Conservation (phyloP, 1,140 invertebrate genomes). For the Mactra quadrangularis region DNA sequence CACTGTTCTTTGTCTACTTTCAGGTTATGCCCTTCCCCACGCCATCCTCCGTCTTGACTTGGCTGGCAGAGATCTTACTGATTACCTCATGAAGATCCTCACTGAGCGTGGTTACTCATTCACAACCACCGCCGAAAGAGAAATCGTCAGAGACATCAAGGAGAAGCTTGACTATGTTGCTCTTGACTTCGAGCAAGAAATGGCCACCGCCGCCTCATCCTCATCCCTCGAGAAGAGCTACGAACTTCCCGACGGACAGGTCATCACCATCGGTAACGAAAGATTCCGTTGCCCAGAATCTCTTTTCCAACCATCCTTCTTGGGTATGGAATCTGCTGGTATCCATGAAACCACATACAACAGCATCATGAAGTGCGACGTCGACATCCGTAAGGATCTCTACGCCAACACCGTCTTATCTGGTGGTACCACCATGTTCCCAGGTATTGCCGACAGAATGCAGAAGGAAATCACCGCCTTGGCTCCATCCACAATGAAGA, state of each 20-base stretch:
- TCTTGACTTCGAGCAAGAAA: conserved; percentile 92
- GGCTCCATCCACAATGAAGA: conserved; percentile 86
- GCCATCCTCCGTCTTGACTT: conserved; percentile 96
- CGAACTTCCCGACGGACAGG: conserved; percentile 84
- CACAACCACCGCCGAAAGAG: conserved; percentile 97
- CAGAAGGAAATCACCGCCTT: conserved; percentile 81
- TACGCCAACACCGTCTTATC: conserved; percentile 97
- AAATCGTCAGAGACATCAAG: conserved; percentile 97
- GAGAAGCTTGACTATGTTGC: conserved; percentile 94
- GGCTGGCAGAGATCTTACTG: conserved; percentile 97
- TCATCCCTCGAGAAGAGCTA: conserved; percentile 81
- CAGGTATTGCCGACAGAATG: conserved; percentile 88
- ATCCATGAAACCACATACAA: conserved; percentile 92
- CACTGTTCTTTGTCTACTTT: neutral
- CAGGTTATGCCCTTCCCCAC: conserved; percentile 88
- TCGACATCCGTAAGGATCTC: conserved; percentile 95
- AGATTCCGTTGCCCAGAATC: conserved; percentile 84
- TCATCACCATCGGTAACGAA: conserved; percentile 83
- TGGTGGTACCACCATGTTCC: conserved; percentile 91
- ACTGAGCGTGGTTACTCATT: conserved; percentile 98
- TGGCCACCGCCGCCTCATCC: conserved; percentile 94
- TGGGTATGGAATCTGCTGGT: conserved; percentile 83
- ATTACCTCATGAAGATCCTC: conserved; percentile 97
- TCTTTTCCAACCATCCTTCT: conserved; percentile 88
- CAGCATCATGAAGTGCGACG: conserved; percentile 89